Conservation (phyloP, 37 sponge, comb jelly and placozoan species). For the Dysidea cf. avara region DNA sequence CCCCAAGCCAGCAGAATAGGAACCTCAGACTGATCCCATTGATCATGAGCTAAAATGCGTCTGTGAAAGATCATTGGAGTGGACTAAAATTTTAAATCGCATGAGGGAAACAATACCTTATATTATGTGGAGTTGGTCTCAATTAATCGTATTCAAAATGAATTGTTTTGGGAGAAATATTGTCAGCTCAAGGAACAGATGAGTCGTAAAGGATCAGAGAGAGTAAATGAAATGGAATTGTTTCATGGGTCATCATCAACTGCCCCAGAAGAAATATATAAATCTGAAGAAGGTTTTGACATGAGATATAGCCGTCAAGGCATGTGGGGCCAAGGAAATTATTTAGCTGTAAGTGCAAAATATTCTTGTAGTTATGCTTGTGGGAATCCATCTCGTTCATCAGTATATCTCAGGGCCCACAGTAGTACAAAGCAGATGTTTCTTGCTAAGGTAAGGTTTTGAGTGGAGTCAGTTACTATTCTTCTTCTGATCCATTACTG, state of each 20-base stretch:
- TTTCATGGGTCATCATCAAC: conserved; percentile 46
- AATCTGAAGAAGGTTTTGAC: conserved; percentile 54
- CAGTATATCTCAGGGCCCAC: neutral
- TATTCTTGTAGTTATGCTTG: conserved; percentile 41
- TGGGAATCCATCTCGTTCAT: no score
- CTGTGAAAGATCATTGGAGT: neutral
- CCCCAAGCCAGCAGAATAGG: conserved; percentile 4
- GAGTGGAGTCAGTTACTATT: conserved; percentile 5
- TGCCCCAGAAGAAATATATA: conserved; percentile 21
- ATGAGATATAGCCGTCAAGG: conserved; percentile 32
- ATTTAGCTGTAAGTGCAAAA: conserved; percentile 56
- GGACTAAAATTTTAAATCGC: neutral
- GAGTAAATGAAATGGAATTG: conserved; percentile 30
- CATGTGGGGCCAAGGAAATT: conserved; percentile 52
- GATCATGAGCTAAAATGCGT: neutral
- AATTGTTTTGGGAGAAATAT: conserved; percentile 43
- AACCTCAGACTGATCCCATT: neutral
- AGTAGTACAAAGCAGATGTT: neutral
- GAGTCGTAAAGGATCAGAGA: conserved; percentile 16
- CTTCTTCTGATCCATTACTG: no score
- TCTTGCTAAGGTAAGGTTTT: conserved; percentile 14
- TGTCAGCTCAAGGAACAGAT: conserved; percentile 26
- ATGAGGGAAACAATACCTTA: neutral
- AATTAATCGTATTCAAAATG: conserved; percentile 47
- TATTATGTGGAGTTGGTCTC: neutral